Evolutionary conservation across 2,888 invertebrate genomes (phyloP), one percentile per base, ranked within the genome.

Genomic region (Schizaphis graminum): DNA sequence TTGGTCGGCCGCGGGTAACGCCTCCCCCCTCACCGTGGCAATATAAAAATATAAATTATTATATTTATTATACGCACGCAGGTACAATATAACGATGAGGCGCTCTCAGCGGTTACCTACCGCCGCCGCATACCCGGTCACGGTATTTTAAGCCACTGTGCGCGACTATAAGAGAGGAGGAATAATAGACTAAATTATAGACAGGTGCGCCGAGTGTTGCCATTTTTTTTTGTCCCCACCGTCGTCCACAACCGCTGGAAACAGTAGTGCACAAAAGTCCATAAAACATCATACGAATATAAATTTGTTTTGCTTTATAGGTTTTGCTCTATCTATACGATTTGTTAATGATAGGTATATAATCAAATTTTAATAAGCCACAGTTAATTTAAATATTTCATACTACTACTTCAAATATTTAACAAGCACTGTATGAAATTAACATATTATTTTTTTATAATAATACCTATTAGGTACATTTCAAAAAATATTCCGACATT

Each of bases 1-100:
- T 94, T 94, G 94, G 94, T 91, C 57, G 86, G 21, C 13, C 86
- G 44, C 86, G n/a, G 91, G 94, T 91, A 94, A 94, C 94, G 94
- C 94, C 94, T 94, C 85, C 85, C 93, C 93, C 88, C 53, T 88
- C 92, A 44, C 92, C 89, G 88, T 53, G 35, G 56, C 77, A n/a
- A 89, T 77, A 89, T 89, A 88, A 77, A 88, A 61, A 67, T 87
- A 92, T 35, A 41, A 49, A 91, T 85, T 86, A 92, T 92, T 89
- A 53, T 88, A 77, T 67, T 67, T 53, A 67, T 67, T 92, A 53
- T 88, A 67, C 47, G 57, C 47, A 85, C 44, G 24, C 91, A 84
- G 91, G 91, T 91, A 67, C 13, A 35, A 86, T 44, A 67, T 87
- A 61, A 87, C 61, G 92, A 41, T 56, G 85, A 35, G 35, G 57